phyloP scores from a whole-genome alignment of 2,797 vertebrate genomes.

The Notamacropus eugenii region DNA sequence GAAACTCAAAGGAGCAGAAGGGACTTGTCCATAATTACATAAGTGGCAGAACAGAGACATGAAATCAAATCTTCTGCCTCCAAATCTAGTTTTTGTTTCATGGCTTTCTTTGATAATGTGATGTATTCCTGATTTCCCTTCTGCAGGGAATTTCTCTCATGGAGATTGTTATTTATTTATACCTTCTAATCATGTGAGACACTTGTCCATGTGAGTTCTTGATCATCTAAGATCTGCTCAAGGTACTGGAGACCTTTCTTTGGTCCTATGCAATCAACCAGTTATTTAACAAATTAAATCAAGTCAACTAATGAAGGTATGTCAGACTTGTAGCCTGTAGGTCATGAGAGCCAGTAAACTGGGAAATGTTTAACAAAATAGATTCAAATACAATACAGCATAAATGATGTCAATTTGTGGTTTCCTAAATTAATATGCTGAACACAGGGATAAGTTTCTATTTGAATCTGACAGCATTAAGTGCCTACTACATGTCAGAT shows the following conservation, averaged over 20 bases:
- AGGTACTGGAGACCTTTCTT: neutral
- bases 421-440: neutral
- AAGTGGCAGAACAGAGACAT: neutral
- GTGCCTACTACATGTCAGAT: neutral
- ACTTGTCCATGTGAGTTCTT: neutral
- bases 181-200: neutral
- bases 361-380: neutral
- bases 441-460: neutral
- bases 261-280: neutral
- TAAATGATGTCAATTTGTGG: neutral
- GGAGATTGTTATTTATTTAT: neutral
- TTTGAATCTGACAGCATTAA: neutral
- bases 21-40: too few species aligned
- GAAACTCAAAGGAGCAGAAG: neutral
- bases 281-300: neutral
- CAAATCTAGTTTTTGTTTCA: neutral
- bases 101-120: neutral
- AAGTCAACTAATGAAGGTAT: neutral
- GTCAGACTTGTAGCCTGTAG: neutral
- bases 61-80: neutral
- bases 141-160: neutral
- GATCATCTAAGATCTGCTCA: neutral
- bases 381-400: neutral
- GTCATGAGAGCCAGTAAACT: too few species aligned
- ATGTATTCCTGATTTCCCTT: neutral